phyloP scores from a whole-genome alignment of 2,888 invertebrate species.

The Heliconius sara region DNA sequence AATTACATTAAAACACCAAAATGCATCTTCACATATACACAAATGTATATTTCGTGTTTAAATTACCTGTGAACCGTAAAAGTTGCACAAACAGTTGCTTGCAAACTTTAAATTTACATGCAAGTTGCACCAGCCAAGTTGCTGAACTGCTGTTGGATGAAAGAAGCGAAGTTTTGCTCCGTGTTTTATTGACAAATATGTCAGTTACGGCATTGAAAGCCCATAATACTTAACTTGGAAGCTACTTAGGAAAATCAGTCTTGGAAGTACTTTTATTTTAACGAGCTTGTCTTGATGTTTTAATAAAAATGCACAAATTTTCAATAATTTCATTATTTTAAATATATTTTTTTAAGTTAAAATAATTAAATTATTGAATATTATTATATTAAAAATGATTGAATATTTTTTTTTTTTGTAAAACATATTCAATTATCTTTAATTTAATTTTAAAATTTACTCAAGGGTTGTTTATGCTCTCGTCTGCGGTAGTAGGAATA shows the following conservation, averaged over 20 bases:
- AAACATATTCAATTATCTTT: too few species aligned
- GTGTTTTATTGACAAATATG: constrained; percentile 50
- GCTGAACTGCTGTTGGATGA: constrained; percentile 58
- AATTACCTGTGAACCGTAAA: constrained; percentile 45
- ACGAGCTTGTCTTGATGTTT: too few species aligned
- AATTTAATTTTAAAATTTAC: too few species aligned
- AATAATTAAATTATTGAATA: too few species aligned
- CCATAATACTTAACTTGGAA: constrained; percentile 13
- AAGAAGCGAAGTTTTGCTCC: constrained; percentile 59
- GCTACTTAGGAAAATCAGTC: constrained; percentile 6
- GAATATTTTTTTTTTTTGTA: too few species aligned
- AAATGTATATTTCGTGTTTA: constrained; percentile 38
- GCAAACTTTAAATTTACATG: constrained; percentile 60
- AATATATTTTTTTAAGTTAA: too few species aligned
- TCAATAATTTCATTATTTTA: too few species aligned
- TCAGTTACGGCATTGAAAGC: constrained; percentile 21
- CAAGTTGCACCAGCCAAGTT: constrained; percentile 62
- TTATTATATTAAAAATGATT: too few species aligned
- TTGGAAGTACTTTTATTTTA: background rate
- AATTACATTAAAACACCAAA: background rate
- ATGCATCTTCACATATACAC: background rate
- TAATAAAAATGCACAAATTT: background rate
- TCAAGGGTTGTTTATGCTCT: too few species aligned
- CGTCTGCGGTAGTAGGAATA: too few species aligned
- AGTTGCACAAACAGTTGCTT: constrained; percentile 37